These are phyloP conservation scores for Microctonus hyperodae DNA, from an alignment of 2,888 invertebrate species.

Conservation along the genomic window DNA sequence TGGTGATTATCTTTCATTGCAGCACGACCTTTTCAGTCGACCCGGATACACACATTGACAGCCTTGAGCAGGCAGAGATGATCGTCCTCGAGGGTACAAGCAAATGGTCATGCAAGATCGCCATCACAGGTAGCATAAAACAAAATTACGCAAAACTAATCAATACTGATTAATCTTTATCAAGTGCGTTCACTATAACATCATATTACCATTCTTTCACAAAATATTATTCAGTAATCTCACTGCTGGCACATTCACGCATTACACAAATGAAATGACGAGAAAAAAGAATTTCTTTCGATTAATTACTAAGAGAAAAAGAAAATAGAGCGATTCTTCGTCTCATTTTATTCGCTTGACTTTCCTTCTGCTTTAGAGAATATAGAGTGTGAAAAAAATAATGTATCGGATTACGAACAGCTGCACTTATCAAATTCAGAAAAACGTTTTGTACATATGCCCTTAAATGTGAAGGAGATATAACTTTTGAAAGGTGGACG, in stretches of 20 bases:
- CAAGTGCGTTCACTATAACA: neutral
- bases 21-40: constrained; percentile 98
- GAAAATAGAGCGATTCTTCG: constrained; percentile 5
- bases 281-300: constrained; percentile 16
- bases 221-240: constrained; percentile 9
- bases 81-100: constrained; percentile 98
- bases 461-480: too few species aligned
- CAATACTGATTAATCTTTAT: neutral
- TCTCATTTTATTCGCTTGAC: constrained; percentile 18
- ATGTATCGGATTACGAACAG: too few species aligned
- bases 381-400: too few species aligned
- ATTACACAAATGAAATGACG: constrained; percentile 17
- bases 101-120: constrained; percentile 99
- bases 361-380: constrained; percentile 15
- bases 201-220: constrained; percentile 1
- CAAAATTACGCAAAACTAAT: constrained; percentile 13
- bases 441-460: too few species aligned
- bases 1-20: constrained; percentile 64
- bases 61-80: constrained; percentile 96
- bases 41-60: constrained; percentile 97
- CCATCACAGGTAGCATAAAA: constrained; percentile 88
- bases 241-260: neutral
- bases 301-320: neutral
- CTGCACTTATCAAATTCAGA: too few species aligned
- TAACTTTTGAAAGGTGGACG: too few species aligned